Conservation (phyloP, 2,797 vertebrate species). For the Myripristis murdjan region DNA sequence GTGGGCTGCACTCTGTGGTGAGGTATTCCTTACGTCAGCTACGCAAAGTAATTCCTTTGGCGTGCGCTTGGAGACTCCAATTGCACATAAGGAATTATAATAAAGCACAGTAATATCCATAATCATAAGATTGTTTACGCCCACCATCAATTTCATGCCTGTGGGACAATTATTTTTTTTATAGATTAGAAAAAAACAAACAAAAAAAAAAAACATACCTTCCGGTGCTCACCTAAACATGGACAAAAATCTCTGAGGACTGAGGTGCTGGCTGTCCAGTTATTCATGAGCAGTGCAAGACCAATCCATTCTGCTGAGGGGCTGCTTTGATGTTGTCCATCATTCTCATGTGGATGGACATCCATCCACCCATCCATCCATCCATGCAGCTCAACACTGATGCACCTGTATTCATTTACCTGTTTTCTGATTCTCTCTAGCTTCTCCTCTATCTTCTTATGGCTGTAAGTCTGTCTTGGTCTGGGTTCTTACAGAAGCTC, state of each 20-base stretch:
- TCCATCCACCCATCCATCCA: slow-evolving; percentile 21
- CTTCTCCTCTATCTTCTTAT: slow-evolving; percentile 3
- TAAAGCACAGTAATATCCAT: background rate
- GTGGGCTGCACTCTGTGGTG: slow-evolving; percentile 61
- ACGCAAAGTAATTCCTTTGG: slow-evolving; percentile 65
- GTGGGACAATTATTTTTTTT: no score
- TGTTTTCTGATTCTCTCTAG: slow-evolving; percentile 7
- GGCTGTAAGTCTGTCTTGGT: background rate
- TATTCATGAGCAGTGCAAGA: slow-evolving; percentile 36
- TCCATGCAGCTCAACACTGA: slow-evolving; percentile 26
- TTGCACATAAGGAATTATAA: slow-evolving; percentile 45
- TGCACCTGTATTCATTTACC: slow-evolving; percentile 20
- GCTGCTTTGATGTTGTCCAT: slow-evolving; percentile 54
- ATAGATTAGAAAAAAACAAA: background rate
- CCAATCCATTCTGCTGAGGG: slow-evolving; percentile 11
- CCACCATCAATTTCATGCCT: background rate
- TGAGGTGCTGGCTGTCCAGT: background rate
- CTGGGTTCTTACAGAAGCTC: slow-evolving; percentile 3
- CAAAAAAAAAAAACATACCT: background rate
- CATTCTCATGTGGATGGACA: slow-evolving; percentile 72
- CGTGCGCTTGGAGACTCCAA: slow-evolving; percentile 59
- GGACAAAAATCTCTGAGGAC: background rate
- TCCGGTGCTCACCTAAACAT: background rate
- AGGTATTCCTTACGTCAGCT: slow-evolving; percentile 77
- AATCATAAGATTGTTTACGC: background rate